Conservation (phyloP, 2,113 vertebrate species). For the zebrafish (Danio rerio) region GRCz12tu NC_133186.1:40025001-40025500, state of each 20-base stretch:
- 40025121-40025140: background rate
- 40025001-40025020: background rate
- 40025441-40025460: too few relatives aligned
- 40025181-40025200: background rate
- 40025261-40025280: background rate
- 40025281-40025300: background rate
- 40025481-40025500: too few relatives aligned
- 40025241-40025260: conserved; percentile 12
- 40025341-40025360: too few relatives aligned
- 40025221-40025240: conserved; percentile 12
- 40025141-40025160: background rate
- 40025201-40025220: background rate
- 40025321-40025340: too few relatives aligned
- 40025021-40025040: background rate
- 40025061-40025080: background rate
- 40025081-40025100: background rate
- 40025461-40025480: too few relatives aligned
- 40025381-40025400: too few relatives aligned
- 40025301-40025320: too few relatives aligned
- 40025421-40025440: too few relatives aligned
- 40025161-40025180: background rate
- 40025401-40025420: too few relatives aligned
- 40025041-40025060: background rate
- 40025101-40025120: background rate
- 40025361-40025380: too few relatives aligned